Evolutionary conservation across 2,113 vertebrate species (phyloP).

Genomic region (Chionomys nivalis): DNA sequence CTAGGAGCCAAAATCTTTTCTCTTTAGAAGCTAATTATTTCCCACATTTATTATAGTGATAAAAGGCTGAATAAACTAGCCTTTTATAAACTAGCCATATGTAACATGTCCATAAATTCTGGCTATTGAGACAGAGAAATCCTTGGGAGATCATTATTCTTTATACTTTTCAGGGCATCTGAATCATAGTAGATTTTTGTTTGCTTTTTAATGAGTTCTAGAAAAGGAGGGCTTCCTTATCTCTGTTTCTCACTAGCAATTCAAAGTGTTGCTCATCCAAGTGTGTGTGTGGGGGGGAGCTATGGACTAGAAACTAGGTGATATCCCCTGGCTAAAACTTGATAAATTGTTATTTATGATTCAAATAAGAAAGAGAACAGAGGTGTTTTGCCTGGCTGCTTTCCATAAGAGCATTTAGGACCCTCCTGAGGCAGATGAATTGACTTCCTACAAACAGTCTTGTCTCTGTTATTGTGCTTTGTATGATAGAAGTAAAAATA

Average conservation of each 20-base stretch:
- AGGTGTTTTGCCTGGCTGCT: constrained; percentile 19
- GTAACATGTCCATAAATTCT: background rate
- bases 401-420: background rate
- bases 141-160: background rate
- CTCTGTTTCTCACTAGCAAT: background rate
- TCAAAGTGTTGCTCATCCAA: background rate
- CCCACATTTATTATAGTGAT: background rate
- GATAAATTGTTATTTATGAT: background rate
- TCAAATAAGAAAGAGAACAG: constrained; percentile 25
- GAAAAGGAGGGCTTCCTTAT: background rate
- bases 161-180: background rate
- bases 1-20: background rate
- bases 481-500: constrained; percentile 33
- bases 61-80: background rate
- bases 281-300: background rate
- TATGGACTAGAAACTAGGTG: background rate
- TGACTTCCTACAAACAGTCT: background rate
- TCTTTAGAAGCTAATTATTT: background rate
- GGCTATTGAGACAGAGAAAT: background rate
- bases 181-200: background rate
- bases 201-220: constrained; percentile 12
- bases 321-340: background rate
- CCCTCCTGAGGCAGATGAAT: background rate
- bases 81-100: background rate
- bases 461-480: constrained; percentile 18